Percentiles rank a stretch among this genome's conserved stretches.
These are phyloP conservation scores for Naja naja DNA, from an alignment of 2,113 vertebrate species.

Conservation along the genomic window DNA sequence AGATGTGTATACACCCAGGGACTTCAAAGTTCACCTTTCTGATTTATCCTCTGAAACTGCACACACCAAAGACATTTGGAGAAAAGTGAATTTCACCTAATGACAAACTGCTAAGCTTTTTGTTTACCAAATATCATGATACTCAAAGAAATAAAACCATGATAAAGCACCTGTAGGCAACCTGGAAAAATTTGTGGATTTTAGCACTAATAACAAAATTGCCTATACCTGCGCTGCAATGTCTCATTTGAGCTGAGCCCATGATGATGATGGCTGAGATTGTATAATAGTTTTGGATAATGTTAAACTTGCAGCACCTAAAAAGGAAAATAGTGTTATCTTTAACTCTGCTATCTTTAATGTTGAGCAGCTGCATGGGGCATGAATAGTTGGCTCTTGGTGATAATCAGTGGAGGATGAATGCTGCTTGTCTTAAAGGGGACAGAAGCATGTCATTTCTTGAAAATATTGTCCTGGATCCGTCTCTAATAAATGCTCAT, in stretches of 20 bases:
- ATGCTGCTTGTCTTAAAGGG: neutral
- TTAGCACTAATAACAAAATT: neutral
- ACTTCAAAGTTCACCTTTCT: neutral
- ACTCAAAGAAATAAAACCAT: neutral
- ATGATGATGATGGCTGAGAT: neutral
- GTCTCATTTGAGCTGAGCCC: neutral
- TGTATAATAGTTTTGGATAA: neutral
- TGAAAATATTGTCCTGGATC: neutral
- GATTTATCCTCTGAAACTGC: neutral
- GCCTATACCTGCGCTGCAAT: neutral
- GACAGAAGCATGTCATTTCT: neutral
- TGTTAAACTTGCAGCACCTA: neutral
- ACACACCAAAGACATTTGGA: neutral
- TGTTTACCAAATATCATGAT: neutral
- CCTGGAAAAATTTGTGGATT: neutral
- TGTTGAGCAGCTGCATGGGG: neutral
- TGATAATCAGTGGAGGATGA: neutral
- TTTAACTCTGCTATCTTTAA: neutral
- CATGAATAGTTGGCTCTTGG: neutral
- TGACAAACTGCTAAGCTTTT: neutral
- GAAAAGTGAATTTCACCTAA: neutral
- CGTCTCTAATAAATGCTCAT: neutral
- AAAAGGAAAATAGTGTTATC: neutral
- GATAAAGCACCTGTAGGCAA: neutral
- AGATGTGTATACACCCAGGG: neutral